Conservation (phyloP, 2,888 invertebrate species). For the Leucophenga montana region DNA sequence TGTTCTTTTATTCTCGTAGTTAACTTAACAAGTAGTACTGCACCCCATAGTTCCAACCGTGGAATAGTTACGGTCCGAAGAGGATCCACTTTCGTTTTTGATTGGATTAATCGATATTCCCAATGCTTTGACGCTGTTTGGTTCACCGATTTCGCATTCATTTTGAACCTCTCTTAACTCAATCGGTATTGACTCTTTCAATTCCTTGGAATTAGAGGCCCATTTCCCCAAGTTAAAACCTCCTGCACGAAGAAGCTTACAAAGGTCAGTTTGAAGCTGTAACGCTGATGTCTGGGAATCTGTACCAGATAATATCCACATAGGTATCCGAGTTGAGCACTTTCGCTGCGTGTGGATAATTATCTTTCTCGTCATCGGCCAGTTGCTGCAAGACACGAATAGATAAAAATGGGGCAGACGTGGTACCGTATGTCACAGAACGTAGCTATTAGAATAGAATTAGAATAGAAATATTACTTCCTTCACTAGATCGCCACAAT, state of each 20-base stretch:
- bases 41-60: conserved; percentile 28
- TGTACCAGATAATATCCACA: conserved; percentile 35
- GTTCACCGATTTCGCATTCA: conserved; percentile 26
- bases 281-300: conserved; percentile 24
- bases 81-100: conserved; percentile 33
- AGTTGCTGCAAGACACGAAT: conserved; percentile 33
- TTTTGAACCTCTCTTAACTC: conserved; percentile 17
- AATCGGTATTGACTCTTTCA: conserved; percentile 22
- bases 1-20: neutral
- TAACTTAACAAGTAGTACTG: conserved; percentile 21
- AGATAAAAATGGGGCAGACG: conserved; percentile 30
- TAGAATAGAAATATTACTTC: conserved; percentile 31
- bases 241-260: conserved; percentile 23
- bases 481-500: conserved; percentile 29
- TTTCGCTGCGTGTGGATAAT: conserved; percentile 23
- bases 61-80: conserved; percentile 31
- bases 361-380: conserved; percentile 22
- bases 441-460: conserved; percentile 35
- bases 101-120: conserved; percentile 28
- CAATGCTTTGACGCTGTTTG: conserved; percentile 20
- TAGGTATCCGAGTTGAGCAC: conserved; percentile 29
- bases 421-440: conserved; percentile 35
- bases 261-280: conserved; percentile 27
- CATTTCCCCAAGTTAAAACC: conserved; percentile 28
- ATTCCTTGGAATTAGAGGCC: conserved; percentile 18